A percentile compares a stretch with the other conserved stretches of the same genome.
phyloP scores from a whole-genome alignment of 2,797 vertebrate species.

The Propithecus deckenii region DNA sequence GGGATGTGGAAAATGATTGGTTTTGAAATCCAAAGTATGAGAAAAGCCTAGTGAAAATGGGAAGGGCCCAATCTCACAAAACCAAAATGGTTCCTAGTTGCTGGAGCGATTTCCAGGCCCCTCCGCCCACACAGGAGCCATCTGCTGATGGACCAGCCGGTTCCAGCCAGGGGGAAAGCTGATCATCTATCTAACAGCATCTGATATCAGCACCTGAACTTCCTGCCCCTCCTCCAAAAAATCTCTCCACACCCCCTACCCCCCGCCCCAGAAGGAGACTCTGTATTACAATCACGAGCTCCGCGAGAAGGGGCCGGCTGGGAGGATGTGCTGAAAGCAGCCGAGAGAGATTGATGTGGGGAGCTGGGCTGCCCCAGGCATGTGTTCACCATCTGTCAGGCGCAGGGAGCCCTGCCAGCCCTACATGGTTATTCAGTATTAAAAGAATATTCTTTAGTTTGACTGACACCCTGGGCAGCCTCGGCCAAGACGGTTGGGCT shows the following conservation, averaged over 20 bases:
- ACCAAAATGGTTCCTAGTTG: conserved; percentile 42
- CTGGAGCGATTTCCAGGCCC: background rate
- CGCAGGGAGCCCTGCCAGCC: conserved; percentile 79
- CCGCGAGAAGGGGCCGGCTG: conserved; percentile 61
- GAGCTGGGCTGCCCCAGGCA: conserved; percentile 71
- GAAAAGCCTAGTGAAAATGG: conserved; percentile 8
- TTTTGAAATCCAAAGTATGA: conserved; percentile 49
- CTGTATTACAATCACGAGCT: background rate
- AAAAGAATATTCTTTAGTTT: conserved; percentile 84
- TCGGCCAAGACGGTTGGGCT: conserved; percentile 75
- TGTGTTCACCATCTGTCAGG: conserved; percentile 84
- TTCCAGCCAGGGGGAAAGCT: background rate
- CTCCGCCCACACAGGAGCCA: conserved; percentile 44
- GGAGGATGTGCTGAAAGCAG: conserved; percentile 78
- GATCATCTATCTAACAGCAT: background rate
- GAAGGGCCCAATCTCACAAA: background rate
- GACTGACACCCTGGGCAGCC: conserved; percentile 81
- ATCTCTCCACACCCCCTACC: background rate
- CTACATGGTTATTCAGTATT: conserved; percentile 79
- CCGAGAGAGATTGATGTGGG: conserved; percentile 80
- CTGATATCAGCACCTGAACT: background rate
- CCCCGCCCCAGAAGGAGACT: background rate
- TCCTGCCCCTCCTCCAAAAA: background rate
- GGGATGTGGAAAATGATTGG: conserved; percentile 30
- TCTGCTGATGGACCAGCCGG: background rate